Base-by-base conservation (phyloP, 2,113 vertebrate genomes). In the Aegithalos caudatus region DNA sequence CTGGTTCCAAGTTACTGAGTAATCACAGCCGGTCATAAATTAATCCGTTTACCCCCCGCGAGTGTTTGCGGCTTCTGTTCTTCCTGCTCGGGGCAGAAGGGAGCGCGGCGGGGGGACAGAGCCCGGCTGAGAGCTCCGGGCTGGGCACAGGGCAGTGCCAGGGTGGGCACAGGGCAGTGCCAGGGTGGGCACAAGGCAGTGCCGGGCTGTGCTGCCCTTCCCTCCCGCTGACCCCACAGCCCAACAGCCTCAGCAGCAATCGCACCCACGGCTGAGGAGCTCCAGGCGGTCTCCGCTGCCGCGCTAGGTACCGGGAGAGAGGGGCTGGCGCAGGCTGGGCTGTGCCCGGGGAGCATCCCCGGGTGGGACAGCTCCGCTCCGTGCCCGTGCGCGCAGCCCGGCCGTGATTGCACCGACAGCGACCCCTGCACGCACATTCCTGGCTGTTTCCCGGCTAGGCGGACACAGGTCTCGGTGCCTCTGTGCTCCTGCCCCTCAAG, bases 1-100 rank as follows among this genome's bases (percentile, higher is more conserved):
- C 14, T 19, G 81, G 38, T 48, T 87, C 62, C 12, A 17, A 87
- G 97, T 97, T 97, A 96, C 93, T 92, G 61, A 92, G 92, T 93
- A 96, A 97, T 90, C 84, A 19, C 40, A 74, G 57, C 47, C 62
- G 37, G 95, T 96, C 35, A 94, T 92, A 97, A 96, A 97, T 94
- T 96, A 95, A 97, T 70, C 96, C 38, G 47, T 67, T 81, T 90
- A 88, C 95, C 95, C 96, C 92, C 88, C 28, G 14, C 80, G 14
- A 86, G 40, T 10, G 28, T 37, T 80, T 19, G 25, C 3, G 13
- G 90, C 92, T 95, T 27, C 92, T 90, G 90, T 73, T 81, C 37
- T 79, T 93, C 94, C 92, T 90, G 92, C 21, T 44, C 12, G 5
- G 29, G 35, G 65, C 37, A 48, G 76, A 53, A 2, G 71, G 67